A percentile compares a stretch with the other conserved stretches of the same genome.
Evolutionary conservation across 2,888 invertebrate species (phyloP).

Genomic region (Pseudanteris insignis): DNA sequence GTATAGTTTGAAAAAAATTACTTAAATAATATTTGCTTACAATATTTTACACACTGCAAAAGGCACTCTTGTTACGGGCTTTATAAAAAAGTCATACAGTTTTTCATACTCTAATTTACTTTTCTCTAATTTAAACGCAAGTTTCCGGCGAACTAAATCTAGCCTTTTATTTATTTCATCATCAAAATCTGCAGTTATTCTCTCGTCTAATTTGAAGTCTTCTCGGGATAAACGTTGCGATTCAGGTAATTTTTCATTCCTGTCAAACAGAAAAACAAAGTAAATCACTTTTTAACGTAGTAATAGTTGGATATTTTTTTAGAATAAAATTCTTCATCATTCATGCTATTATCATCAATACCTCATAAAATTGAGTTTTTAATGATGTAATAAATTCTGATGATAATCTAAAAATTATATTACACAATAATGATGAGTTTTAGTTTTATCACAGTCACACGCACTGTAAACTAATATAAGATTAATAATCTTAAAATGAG

Average conservation of each 20-base stretch:
- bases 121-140: slow-evolving; percentile 77
- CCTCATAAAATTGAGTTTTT: no score
- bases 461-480: no score
- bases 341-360: no score
- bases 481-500: no score
- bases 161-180: slow-evolving; percentile 71
- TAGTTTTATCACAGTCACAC: no score
- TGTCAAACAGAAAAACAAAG: no score
- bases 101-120: slow-evolving; percentile 73
- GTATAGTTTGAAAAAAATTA: slow-evolving; percentile 5
- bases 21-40: slow-evolving; percentile 48
- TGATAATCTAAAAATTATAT: no score
- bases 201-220: slow-evolving; percentile 74
- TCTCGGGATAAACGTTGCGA: slow-evolving; percentile 72
- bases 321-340: no score
- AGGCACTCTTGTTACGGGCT: slow-evolving; percentile 68
- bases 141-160: slow-evolving; percentile 72
- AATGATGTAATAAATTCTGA: no score
- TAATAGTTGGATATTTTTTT: no score
- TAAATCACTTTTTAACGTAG: no score
- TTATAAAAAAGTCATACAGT: slow-evolving; percentile 74
- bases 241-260: slow-evolving; percentile 69
- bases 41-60: slow-evolving; percentile 59
- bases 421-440: no score
- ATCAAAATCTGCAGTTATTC: slow-evolving; percentile 74